Evolutionary conservation across 2,113 vertebrate genomes (phyloP), one percentile per base, ranked within the genome.

Genomic region (Coptodon bakossiorum): DNA sequence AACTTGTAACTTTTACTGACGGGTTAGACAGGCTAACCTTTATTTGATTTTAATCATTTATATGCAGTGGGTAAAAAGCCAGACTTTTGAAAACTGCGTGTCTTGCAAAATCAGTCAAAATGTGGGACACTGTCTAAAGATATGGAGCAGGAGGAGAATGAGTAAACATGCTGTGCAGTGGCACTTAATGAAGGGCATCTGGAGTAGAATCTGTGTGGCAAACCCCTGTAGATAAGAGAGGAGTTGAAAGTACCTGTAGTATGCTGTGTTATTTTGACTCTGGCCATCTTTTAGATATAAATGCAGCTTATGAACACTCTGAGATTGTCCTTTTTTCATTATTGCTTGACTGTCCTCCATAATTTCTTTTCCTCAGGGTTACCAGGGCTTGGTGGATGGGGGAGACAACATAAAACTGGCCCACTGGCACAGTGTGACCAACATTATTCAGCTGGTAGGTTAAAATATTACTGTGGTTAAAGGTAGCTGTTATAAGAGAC

Each of bases 391-490:
- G 56, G 98, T 99, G 90, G 98, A 98, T 56, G 98, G 98, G 4
- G 98, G 97, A 2, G 98, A 99, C 85, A 97, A 98, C 94, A 98
- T 99, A 90, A 98, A 97, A 89, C 96, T 97, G 31, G 98, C 98
- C 45, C 94, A 97, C 91, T 99, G 98, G 98, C 97, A 98, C 50
- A 99, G 98, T 2, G 98, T 99, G 86, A 98, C 98, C 89, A 98
- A 99, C 95, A 99, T 99, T 95, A 99, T 99, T 94, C 98, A 99
- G 86, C 96, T 97, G 97, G 98, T 99, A 91, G 96, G 97, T 63
- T 81, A 14, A 66, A 80, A 5, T n/a, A 5, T n/a, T 7, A 22
- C 19, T 24, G 3, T 34, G 27, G 73, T 78, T n/a, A 78, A 78
- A 34, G 45, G 17, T 52, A 78, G 73, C 43, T 78, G 43, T 50